Base-by-base conservation (phyloP, 37 sponge, comb jelly and placozoan genomes). In the Beroe forskalii region DNA sequence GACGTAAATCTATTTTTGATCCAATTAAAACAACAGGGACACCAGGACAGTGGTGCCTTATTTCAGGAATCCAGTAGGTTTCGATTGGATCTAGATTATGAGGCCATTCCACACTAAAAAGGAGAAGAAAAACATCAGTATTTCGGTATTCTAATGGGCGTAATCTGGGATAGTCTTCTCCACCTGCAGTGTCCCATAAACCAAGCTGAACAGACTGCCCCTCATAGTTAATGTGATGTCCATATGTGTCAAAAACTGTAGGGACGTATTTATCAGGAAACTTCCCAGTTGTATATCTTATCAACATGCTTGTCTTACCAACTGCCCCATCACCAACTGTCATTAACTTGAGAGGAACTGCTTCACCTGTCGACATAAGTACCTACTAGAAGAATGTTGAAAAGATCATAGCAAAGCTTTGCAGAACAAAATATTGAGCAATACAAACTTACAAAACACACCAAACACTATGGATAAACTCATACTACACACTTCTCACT, bases 241-340 rank as follows among this genome's bases (percentile, higher is more conserved):
- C 55, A 48, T 80, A 80, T 9, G 40, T 80, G 31, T 80, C 86
- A 44, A 80, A 80, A 12, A 80, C 35, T 17, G 86, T 80, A 1
- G 86, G 86, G 1, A 80, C 55, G 27, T 80, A 80, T 25, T 80
- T 48, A 38, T 28, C 44, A 43, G 86, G 86, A 80, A 80, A 80
- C 1, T 22, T 9, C 1, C 48, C 86, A 28, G 44, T 41, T 38
- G 40, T 25, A 30, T 80, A 80, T 4, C 4, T n/a, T 12, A 80
- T 80, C 35, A 80, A 30, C 86, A 80, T 6, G n/a, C 55, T 33
- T 25, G 86, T 80, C 22, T 80, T 80, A 28, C 86, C 86, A 39
- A 43, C 86, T 33, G 86, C 86, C 0, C 86, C 86, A 80, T 80
- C 86, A 23, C 86, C 86, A 44, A 80, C 86, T 67, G 36, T 33